A percentile compares a stretch with the other conserved stretches of the same genome.
phyloP scores from a whole-genome alignment of 2,888 invertebrate species.

The Melipona beecheii region DNA sequence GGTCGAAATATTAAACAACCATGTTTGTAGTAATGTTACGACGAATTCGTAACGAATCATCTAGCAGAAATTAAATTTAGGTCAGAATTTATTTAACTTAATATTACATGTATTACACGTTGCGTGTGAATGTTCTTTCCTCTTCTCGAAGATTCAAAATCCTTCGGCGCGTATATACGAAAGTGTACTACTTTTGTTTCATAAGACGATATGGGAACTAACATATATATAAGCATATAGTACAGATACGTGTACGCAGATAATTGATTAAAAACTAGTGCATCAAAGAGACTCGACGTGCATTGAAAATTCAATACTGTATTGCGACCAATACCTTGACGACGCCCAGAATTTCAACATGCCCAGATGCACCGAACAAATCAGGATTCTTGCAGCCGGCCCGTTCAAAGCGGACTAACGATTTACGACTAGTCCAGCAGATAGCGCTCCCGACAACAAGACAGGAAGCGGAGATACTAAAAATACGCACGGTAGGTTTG shows the following conservation, averaged over 20 bases:
- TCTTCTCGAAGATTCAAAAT: not conserved
- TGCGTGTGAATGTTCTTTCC: not conserved
- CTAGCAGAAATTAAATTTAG: not conserved
- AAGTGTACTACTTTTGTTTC: not conserved
- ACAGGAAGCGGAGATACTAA: constrained; percentile 42
- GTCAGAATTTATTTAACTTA: not conserved
- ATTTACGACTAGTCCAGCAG: constrained; percentile 16
- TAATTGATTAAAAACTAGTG: not conserved
- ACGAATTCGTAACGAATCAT: not conserved
- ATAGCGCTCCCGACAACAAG: constrained; percentile 36
- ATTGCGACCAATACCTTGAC: not conserved
- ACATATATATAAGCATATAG: not conserved
- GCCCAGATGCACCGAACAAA: not conserved
- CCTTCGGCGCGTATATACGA: not conserved
- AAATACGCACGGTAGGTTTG: constrained; percentile 48
- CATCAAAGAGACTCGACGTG: too few relatives aligned
- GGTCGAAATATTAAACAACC: constrained; percentile 74
- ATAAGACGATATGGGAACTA: not conserved
- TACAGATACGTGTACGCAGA: not conserved
- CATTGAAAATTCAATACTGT: too few relatives aligned
- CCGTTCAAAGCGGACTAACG: constrained; percentile 27
- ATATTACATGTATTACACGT: not conserved
- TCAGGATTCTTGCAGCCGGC: constrained; percentile 2
- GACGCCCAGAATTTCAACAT: not conserved
- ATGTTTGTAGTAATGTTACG: constrained; percentile 45